A percentile compares a stretch with the other conserved stretches of the same genome.
phyloP scores from a whole-genome alignment of 2,113 vertebrate species.

The Electrona antarctica region DNA sequence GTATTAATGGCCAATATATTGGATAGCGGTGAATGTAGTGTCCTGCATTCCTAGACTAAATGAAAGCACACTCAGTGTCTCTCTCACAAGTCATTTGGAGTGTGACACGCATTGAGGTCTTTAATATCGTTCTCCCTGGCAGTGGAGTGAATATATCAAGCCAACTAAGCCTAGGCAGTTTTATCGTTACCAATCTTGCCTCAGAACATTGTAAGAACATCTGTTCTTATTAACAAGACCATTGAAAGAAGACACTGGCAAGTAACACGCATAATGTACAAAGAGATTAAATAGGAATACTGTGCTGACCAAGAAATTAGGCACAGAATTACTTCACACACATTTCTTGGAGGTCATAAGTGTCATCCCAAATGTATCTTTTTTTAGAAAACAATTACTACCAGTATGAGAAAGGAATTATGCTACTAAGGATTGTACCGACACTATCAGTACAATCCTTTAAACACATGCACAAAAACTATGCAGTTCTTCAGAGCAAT shows the following conservation, averaged over 20 bases:
- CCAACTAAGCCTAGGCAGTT: not conserved
- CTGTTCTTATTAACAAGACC: constrained; percentile 12
- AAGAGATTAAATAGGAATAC: constrained; percentile 2
- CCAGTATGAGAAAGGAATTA: not conserved
- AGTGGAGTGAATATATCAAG: not conserved
- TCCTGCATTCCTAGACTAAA: constrained; percentile 16
- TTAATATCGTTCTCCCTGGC: constrained; percentile 2
- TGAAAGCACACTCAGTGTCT: not conserved
- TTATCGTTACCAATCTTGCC: constrained; percentile 6
- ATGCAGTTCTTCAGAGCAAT: not conserved
- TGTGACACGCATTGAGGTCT: not conserved
- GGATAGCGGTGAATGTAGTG: not conserved
- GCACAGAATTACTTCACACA: too few relatives aligned
- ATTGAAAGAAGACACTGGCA: constrained; percentile 19
- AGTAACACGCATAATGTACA: constrained; percentile 10
- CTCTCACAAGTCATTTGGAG: not conserved
- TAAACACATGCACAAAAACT: too few relatives aligned
- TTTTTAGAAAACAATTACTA: too few relatives aligned
- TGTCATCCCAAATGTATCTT: too few relatives aligned
- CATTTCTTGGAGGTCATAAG: too few relatives aligned
- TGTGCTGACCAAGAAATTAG: not conserved
- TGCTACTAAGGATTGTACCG: too few relatives aligned
- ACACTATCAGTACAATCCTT: too few relatives aligned
- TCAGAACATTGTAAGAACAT: too few relatives aligned
- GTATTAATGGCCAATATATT: too few relatives aligned